phyloP scores from a whole-genome alignment of 2,797 vertebrate genomes.

The Syngnathus acus region DNA sequence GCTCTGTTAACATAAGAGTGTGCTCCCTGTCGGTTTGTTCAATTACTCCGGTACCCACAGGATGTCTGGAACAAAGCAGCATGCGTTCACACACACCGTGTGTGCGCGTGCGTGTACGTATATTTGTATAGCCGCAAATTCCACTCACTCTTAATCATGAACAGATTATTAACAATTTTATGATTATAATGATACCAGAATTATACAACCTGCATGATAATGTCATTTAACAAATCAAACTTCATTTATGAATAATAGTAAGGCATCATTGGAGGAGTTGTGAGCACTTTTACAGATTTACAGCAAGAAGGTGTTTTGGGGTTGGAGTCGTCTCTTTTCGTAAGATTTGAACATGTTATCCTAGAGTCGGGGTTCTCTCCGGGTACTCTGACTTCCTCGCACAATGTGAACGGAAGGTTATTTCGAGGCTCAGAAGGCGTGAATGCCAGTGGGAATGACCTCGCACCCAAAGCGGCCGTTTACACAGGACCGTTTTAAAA shows the following conservation, averaged over 20 bases:
- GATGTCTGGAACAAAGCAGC: constrained; percentile 50
- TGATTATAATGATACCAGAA: neutral
- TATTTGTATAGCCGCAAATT: neutral
- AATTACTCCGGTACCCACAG: constrained; percentile 54
- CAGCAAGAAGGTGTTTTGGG: neutral
- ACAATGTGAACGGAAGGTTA: neutral
- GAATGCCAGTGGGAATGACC: neutral
- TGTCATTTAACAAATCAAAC: neutral
- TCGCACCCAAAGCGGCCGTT: neutral
- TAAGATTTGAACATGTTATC: no score
- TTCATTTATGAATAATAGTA: neutral
- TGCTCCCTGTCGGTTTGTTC: constrained; percentile 39
- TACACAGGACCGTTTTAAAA: neutral
- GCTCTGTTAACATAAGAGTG: constrained; percentile 55
- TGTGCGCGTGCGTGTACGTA: constrained; percentile 6
- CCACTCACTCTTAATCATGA: constrained; percentile 13
- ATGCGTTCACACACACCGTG: constrained; percentile 22
- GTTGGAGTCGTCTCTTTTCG: neutral
- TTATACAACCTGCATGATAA: neutral
- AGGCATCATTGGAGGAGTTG: neutral
- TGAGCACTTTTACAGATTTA: neutral
- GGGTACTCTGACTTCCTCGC: neutral
- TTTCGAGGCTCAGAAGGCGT: neutral
- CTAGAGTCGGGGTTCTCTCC: neutral
- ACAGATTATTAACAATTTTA: constrained; percentile 14